phyloP scores from a whole-genome alignment of 2,888 invertebrate species.

The Salpingus planirostris region DNA sequence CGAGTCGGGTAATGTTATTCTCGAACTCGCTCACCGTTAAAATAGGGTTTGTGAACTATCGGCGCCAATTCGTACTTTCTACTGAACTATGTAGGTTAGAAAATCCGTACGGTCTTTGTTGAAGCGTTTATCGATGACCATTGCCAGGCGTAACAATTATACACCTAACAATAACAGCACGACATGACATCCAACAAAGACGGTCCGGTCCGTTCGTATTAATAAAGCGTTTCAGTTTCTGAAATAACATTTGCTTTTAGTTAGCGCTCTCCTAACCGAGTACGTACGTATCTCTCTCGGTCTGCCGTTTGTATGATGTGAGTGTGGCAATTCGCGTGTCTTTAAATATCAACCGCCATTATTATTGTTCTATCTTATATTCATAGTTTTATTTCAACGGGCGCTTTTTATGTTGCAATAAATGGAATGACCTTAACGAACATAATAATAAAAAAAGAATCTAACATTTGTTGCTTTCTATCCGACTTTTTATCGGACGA shows the following conservation, averaged over 20 bases:
- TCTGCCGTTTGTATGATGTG: too few species aligned
- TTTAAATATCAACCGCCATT: neutral
- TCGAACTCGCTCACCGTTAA: too few species aligned
- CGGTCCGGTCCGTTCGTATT: too few species aligned
- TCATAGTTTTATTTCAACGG: too few species aligned
- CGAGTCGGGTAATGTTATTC: slow-evolving; percentile 5
- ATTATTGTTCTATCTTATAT: too few species aligned
- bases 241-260: too few species aligned
- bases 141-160: slow-evolving; percentile 13
- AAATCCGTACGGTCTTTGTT: slow-evolving; percentile 23
- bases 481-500: too few species aligned
- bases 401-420: slow-evolving; percentile 14
- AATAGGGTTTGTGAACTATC: slow-evolving; percentile 10
- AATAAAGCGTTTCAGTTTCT: too few species aligned
- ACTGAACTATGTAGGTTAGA: slow-evolving; percentile 35
- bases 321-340: too few species aligned
- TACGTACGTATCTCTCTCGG: neutral
- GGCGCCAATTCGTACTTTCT: slow-evolving; percentile 29
- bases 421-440: slow-evolving; percentile 13
- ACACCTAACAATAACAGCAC: slow-evolving; percentile 8
- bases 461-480: slow-evolving; percentile 12
- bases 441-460: slow-evolving; percentile 10
- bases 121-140: slow-evolving; percentile 13
- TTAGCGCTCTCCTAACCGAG: too few species aligned
- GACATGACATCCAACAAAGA: slow-evolving; percentile 8